Percentiles rank a stretch among this genome's conserved stretches.
phyloP scores from a whole-genome alignment of 1,140 invertebrate genomes.

The Halictus rubicundus region DNA sequence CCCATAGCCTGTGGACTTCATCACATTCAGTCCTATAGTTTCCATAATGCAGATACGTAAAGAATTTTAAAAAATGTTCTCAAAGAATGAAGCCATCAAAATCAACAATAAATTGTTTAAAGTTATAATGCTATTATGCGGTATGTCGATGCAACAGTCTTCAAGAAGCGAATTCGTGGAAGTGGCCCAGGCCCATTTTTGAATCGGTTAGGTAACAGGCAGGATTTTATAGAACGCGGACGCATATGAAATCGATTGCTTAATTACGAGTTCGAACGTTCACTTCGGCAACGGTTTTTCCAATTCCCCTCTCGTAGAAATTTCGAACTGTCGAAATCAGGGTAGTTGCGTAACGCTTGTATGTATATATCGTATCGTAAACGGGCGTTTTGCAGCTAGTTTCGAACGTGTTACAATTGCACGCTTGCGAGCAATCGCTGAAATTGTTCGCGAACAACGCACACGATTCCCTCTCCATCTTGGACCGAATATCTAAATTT shows the following conservation, averaged over 20 bases:
- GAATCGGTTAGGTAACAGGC: too few relatives aligned
- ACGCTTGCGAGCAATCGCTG: background rate
- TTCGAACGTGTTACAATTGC: constrained; percentile 18
- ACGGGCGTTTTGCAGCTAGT: background rate
- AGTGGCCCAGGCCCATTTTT: too few relatives aligned
- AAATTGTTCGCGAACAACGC: background rate
- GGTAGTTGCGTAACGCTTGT: background rate
- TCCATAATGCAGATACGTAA: too few relatives aligned
- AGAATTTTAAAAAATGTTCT: too few relatives aligned
- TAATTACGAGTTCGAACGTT: constrained; percentile 1
- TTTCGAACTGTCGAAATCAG: constrained; percentile 23
- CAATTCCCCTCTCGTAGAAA: background rate
- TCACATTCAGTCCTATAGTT: too few relatives aligned
- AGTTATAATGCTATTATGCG: too few relatives aligned
- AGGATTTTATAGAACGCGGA: background rate
- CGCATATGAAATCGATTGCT: background rate
- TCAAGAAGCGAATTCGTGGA: too few relatives aligned
- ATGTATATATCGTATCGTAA: background rate
- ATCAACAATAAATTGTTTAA: too few relatives aligned
- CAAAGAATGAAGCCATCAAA: too few relatives aligned
- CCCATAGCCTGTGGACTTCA: too few relatives aligned
- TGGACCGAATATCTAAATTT: constrained; percentile 6
- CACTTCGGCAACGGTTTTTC: background rate
- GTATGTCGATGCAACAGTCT: too few relatives aligned
- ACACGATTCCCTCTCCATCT: background rate